Percentiles rank a stretch among this genome's conserved stretches.
These are phyloP conservation scores for Hozukius guyotensis DNA, from an alignment of 2,797 vertebrate species.

Conservation along the genomic window DNA sequence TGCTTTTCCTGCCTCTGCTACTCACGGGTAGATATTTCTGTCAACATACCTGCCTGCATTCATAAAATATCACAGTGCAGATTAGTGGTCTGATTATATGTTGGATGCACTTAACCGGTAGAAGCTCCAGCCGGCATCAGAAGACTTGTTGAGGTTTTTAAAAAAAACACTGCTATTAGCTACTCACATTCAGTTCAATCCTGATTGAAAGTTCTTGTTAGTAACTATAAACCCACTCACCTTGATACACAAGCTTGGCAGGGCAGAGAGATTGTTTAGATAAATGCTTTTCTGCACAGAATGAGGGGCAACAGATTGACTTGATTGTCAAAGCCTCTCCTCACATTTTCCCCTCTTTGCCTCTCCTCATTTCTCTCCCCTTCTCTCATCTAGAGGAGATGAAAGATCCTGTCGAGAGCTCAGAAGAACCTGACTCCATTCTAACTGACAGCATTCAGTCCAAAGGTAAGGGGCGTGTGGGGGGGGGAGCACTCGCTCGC, in stretches of 20 bases:
- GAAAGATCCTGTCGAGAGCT: constrained; percentile 69
- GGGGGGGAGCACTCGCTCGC: constrained; percentile 25
- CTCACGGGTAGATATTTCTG: background rate
- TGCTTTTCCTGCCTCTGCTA: constrained; percentile 1
- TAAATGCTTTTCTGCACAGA: constrained; percentile 31
- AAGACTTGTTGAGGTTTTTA: background rate
- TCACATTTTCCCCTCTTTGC: constrained; percentile 8
- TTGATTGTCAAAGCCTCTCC: constrained; percentile 33
- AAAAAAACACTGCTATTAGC: constrained; percentile 1
- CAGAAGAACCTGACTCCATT: constrained; percentile 69
- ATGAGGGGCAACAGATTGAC: constrained; percentile 21
- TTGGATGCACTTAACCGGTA: background rate
- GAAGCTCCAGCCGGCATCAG: background rate
- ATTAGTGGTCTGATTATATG: constrained; percentile 16
- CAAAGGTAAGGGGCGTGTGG: constrained; percentile 79
- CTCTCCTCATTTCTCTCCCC: background rate
- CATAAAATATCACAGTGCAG: constrained; percentile 17
- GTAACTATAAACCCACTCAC: constrained; percentile 12
- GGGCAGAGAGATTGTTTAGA: constrained; percentile 16
- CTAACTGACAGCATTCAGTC: constrained; percentile 79
- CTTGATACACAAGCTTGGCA: constrained; percentile 15
- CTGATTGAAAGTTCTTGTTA: background rate
- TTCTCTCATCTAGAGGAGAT: constrained; percentile 64
- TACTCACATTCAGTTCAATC: no score
- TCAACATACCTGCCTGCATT: constrained; percentile 22